Percentiles rank a stretch among this genome's conserved stretches.
Conservation (phyloP, 2,797 vertebrate genomes). For the Holocentrus rufus region DNA sequence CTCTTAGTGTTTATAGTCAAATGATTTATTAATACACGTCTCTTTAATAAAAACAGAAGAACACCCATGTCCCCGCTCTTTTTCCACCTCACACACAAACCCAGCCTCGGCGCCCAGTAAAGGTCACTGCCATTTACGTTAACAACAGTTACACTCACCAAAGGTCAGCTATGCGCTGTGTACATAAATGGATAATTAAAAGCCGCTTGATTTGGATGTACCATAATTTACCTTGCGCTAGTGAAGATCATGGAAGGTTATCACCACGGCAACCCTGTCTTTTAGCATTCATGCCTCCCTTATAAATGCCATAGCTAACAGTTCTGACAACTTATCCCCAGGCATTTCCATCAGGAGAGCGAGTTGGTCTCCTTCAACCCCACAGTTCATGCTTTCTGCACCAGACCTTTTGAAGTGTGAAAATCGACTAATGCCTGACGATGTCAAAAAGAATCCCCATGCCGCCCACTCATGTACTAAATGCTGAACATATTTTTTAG, state of each 20-base stretch:
- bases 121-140: constrained; percentile 64
- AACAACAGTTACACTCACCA: constrained; percentile 52
- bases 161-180: constrained; percentile 64
- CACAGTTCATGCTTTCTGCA: constrained; percentile 51
- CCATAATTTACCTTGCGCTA: constrained; percentile 47
- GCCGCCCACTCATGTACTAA: constrained; percentile 45
- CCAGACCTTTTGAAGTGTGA: constrained; percentile 71
- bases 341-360: constrained; percentile 41
- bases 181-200: constrained; percentile 68
- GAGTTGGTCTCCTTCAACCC: constrained; percentile 30
- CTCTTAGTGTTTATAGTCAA: not conserved
- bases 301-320: constrained; percentile 63
- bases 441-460: constrained; percentile 56
- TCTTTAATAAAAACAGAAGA: not conserved
- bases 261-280: constrained; percentile 57
- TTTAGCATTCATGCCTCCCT: constrained; percentile 39
- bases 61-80: not conserved
- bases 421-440: constrained; percentile 56
- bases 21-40: constrained; percentile 14
- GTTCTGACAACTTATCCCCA: constrained; percentile 50
- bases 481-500: constrained; percentile 42
- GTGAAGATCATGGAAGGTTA: constrained; percentile 55
- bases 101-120: constrained; percentile 40
- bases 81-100: constrained; percentile 1
- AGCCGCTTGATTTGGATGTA: constrained; percentile 50